A percentile compares a stretch with the other conserved stretches of the same genome.
Conservation (phyloP, 2,797 vertebrate genomes). For the Distichodus sexfasciatus region DNA sequence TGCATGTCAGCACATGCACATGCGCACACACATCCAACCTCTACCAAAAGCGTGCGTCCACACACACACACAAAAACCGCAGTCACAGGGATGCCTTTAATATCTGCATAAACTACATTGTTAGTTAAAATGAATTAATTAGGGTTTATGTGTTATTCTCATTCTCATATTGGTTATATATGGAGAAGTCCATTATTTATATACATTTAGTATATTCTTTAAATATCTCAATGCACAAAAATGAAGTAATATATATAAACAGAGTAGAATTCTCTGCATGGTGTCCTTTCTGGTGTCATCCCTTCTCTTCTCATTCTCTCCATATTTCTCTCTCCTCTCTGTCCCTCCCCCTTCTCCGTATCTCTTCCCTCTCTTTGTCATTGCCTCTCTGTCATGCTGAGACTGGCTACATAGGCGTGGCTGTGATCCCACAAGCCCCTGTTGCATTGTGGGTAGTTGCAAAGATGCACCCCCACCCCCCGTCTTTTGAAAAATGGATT, state of each 20-base stretch:
- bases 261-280: constrained; percentile 47
- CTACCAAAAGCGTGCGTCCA: too few species aligned
- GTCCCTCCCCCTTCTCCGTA: background rate
- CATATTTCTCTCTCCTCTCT: background rate
- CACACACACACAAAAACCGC: too few species aligned
- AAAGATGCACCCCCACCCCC: constrained; percentile 57
- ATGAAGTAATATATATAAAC: constrained; percentile 5
- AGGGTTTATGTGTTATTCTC: too few species aligned
- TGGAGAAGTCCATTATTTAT: too few species aligned
- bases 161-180: too few species aligned
- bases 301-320: background rate
- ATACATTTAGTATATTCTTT: too few species aligned
- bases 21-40: too few species aligned
- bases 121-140: too few species aligned
- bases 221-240: background rate
- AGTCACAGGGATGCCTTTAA: too few species aligned
- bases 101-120: too few species aligned
- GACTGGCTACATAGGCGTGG: constrained; percentile 72
- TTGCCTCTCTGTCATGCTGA: constrained; percentile 52
- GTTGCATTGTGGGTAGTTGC: constrained; percentile 74
- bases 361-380: constrained; percentile 38
- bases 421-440: constrained; percentile 62
- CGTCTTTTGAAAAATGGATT: constrained; percentile 65
- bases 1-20: too few species aligned
- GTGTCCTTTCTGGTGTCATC: too few species aligned